These are phyloP conservation scores for Lamproptera curius DNA, from an alignment of 2,888 invertebrate species.

Conservation along the genomic window DNA sequence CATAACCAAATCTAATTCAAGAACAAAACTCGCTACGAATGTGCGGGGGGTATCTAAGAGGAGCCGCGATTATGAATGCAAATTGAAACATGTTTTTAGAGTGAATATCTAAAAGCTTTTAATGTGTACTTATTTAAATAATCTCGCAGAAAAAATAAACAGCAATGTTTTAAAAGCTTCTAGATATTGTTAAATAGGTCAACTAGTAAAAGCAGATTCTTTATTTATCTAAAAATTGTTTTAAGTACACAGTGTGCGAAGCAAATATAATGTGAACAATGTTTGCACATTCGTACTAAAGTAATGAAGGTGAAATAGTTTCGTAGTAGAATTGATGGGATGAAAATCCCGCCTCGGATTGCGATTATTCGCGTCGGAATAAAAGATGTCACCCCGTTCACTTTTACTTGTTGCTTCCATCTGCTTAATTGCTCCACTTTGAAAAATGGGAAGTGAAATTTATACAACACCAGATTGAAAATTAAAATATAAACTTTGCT, in stretches of 20 bases:
- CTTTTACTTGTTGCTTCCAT: conserved; percentile 1
- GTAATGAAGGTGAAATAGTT: neutral
- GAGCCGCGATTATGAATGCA: neutral
- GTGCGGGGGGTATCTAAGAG: neutral
- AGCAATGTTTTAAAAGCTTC: neutral
- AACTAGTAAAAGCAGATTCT: neutral
- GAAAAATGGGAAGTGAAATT: neutral
- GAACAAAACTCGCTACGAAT: neutral
- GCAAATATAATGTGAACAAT: neutral
- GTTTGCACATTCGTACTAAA: neutral
- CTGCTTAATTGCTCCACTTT: neutral
- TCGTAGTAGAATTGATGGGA: neutral
- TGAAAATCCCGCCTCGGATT: neutral
- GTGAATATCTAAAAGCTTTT: neutral
- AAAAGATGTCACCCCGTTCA: neutral
- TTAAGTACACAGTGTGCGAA: neutral
- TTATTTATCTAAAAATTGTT: neutral
- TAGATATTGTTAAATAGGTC: neutral
- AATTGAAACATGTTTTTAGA: neutral
- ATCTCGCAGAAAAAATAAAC: neutral
- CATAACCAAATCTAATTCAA: neutral
- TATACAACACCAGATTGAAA: neutral
- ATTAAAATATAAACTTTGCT: no score
- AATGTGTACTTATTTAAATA: neutral
- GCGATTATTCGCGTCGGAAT: neutral